Percentiles rank a stretch among this genome's conserved stretches.
These are phyloP conservation scores for Melieria picta DNA, from an alignment of 2,888 invertebrate genomes.

Conservation along the genomic window DNA sequence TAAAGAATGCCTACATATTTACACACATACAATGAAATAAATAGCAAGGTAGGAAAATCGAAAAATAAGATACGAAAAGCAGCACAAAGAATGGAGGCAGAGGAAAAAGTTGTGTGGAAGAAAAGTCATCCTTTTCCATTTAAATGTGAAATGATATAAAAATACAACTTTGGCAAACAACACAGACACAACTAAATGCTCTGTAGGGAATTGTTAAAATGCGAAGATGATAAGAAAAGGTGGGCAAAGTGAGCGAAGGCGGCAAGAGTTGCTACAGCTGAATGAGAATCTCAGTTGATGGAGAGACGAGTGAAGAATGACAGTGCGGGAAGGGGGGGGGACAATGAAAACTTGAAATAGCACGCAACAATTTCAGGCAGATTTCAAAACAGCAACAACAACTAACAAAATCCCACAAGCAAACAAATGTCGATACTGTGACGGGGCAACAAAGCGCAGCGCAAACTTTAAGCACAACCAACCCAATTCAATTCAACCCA, in stretches of 20 bases:
- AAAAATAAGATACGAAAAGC: not conserved
- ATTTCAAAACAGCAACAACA: not conserved
- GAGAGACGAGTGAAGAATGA: too few species aligned
- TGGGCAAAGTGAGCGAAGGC: too few species aligned
- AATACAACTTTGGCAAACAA: not conserved
- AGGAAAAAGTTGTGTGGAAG: not conserved
- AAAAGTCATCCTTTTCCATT: not conserved
- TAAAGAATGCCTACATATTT: not conserved
- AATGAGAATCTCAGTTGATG: too few species aligned
- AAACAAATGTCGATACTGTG: too few species aligned
- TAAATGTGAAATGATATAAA: not conserved
- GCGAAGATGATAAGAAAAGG: too few species aligned
- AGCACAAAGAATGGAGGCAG: not conserved
- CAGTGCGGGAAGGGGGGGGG: too few species aligned
- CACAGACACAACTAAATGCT: too few species aligned
- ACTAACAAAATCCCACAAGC: not conserved
- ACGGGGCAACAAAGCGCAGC: not conserved
- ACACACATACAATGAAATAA: not conserved
- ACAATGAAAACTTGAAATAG: too few species aligned
- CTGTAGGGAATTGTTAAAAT: too few species aligned
- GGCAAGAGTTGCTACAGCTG: too few species aligned
- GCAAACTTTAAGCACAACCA: constrained; percentile 6
- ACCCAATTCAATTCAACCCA: not conserved
- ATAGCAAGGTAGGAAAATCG: not conserved
- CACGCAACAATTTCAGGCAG: too few species aligned